Base-by-base conservation (phyloP, 2,888 invertebrate genomes). In the Pasiphila rectangulata region DNA sequence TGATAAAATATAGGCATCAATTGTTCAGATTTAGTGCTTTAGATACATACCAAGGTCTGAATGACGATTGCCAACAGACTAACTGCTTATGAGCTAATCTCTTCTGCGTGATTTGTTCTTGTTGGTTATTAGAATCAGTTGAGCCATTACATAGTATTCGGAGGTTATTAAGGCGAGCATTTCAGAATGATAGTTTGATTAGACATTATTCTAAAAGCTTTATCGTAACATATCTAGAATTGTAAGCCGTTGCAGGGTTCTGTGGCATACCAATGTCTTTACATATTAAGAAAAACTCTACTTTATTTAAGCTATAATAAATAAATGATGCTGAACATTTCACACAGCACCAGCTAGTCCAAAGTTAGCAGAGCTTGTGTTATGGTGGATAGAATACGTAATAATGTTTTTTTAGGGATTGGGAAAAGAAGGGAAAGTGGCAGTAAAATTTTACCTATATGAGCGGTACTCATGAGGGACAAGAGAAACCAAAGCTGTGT, bases 81-180 rank as follows among this genome's bases (percentile, higher is more conserved):
- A 43, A 43, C 52, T 50, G 44, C 51, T 51, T 48, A 51, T 38
- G 46, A 32, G 42, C 46, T 55, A 48, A 48, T 48, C 38, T 23
- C 16, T 46, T 10, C 43, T 30, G 46, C 12, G 52, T 46, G 41
- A 47, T 50, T 41, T 34, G 38, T 25, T 42, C 40, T 40, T 25
- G 19, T 20, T 36, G 41, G 39, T 29, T 42, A 43, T 50, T 16
- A 43, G 9, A 2, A 30, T 42, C 12, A 32, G 16, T 10, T 24
- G 9, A 19, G 12, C 41, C 32, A 32, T 41, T 42, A 42, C 32
- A 6, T 6, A 27, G 34, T 35, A 35, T 40, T 46, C 21, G n/a
- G 4, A 13, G 34, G 10, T n/a, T 35, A 32, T 45, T 19, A 34
- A 10, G 24, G 24, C 19, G 19, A 34, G 21, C 24, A 13, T 34